phyloP scores from a whole-genome alignment of 1,140 invertebrate genomes.

The Lepidurus apus region DNA sequence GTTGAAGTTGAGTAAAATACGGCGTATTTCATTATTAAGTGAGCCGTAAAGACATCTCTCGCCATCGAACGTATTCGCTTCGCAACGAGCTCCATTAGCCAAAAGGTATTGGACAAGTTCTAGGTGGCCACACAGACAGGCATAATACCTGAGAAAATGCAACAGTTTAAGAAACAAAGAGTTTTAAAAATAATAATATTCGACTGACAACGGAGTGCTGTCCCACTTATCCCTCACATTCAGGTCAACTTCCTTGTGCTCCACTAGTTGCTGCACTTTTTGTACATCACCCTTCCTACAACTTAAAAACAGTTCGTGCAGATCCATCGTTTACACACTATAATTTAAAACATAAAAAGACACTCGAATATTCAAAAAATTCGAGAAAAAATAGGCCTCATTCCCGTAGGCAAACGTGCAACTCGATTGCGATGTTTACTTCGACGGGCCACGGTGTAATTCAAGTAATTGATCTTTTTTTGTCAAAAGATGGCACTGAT shows the following conservation, averaged over 20 bases:
- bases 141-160: conserved; percentile 50
- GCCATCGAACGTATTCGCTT: conserved; percentile 56
- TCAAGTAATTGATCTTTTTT: too few species aligned
- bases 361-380: not conserved
- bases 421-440: too few species aligned
- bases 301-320: conserved; percentile 44
- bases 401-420: too few species aligned
- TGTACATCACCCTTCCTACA: conserved; percentile 46
- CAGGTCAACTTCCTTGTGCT: conserved; percentile 51
- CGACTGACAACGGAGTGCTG: conserved; percentile 51
- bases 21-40: conserved; percentile 50
- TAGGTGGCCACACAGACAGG: conserved; percentile 53
- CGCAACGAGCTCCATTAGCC: conserved; percentile 52
- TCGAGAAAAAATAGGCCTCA: not conserved
- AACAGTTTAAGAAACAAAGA: conserved; percentile 22
- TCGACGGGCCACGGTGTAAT: too few species aligned
- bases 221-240: conserved; percentile 54
- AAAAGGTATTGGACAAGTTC: conserved; percentile 52
- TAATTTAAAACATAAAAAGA: not conserved
- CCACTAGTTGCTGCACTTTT: conserved; percentile 49
- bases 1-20: conserved; percentile 48
- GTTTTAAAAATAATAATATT: not conserved
- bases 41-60: conserved; percentile 56
- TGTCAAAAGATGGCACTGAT: too few species aligned
- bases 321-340: conserved; percentile 37